phyloP scores from a whole-genome alignment of 2,888 invertebrate genomes.

The Calliopum simillimum region DNA sequence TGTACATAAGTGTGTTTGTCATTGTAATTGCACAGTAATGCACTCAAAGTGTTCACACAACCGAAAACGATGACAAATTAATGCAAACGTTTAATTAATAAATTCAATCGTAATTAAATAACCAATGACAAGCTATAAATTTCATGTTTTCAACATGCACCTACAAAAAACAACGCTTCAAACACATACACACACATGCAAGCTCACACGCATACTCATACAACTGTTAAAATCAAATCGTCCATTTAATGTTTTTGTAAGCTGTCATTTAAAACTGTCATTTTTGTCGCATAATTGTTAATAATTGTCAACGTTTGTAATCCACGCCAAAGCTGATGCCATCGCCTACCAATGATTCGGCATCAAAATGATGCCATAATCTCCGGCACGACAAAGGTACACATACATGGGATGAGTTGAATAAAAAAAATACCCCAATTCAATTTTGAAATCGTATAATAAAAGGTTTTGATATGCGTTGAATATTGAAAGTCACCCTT shows the following conservation, averaged over 20 bases:
- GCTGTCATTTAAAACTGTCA: neutral
- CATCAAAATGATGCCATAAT: neutral
- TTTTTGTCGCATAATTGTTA: slow-evolving; percentile 6
- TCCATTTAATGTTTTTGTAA: neutral
- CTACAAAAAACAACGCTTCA: too few species aligned
- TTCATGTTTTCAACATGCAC: neutral
- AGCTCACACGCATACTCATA: too few species aligned
- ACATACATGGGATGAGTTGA: too few species aligned
- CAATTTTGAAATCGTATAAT: neutral
- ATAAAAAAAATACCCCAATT: neutral
- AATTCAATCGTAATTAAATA: slow-evolving; percentile 16
- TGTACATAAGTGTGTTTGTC: slow-evolving; percentile 33
- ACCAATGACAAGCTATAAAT: slow-evolving; percentile 4
- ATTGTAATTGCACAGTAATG: slow-evolving; percentile 42
- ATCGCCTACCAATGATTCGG: neutral
- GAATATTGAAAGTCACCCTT: neutral
- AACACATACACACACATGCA: too few species aligned
- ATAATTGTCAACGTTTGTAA: slow-evolving; percentile 9
- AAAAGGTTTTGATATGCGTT: neutral
- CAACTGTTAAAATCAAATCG: too few species aligned
- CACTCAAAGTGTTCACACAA: slow-evolving; percentile 33
- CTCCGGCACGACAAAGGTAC: neutral
- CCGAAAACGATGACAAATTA: slow-evolving; percentile 14
- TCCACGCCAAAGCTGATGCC: neutral
- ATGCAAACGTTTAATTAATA: slow-evolving; percentile 29